These are phyloP conservation scores for Drosophila emarginata DNA, from an alignment of 2,888 invertebrate genomes.

Conservation along the genomic window DNA sequence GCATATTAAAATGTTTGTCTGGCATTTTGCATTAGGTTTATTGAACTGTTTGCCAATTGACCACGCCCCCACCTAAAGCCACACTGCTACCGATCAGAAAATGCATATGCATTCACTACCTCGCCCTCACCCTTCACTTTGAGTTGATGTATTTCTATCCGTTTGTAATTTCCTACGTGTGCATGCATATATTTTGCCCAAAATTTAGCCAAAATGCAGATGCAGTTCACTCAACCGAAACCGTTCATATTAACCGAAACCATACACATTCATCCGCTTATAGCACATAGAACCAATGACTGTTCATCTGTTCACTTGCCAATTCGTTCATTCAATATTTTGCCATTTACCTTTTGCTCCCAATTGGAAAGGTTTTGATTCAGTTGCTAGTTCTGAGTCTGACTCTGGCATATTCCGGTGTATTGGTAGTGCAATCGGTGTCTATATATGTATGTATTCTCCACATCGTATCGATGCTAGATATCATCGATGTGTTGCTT, in stretches of 20 bases:
- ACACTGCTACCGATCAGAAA: not conserved
- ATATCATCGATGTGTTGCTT: constrained; percentile 59
- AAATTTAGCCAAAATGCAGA: constrained; percentile 51
- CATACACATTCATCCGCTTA: constrained; percentile 12
- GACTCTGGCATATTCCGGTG: constrained; percentile 26
- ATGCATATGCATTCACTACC: constrained; percentile 32
- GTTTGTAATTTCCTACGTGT: constrained; percentile 74
- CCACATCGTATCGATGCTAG: not conserved
- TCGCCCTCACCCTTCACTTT: constrained; percentile 1
- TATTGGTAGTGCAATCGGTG: not conserved
- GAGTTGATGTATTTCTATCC: constrained; percentile 75
- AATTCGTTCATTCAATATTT: constrained; percentile 4
- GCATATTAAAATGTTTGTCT: constrained; percentile 61
- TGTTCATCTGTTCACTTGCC: not conserved
- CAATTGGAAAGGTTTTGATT: constrained; percentile 14
- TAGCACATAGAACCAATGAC: not conserved
- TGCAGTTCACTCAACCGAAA: constrained; percentile 53
- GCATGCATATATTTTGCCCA: constrained; percentile 62
- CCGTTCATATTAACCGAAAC: constrained; percentile 22
- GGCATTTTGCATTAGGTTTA: constrained; percentile 48
- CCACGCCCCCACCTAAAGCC: constrained; percentile 32
- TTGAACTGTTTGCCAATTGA: constrained; percentile 66
- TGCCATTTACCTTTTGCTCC: constrained; percentile 37
- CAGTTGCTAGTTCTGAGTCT: constrained; percentile 4
- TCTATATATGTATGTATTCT: no score